Evolutionary conservation across 2,797 vertebrate species (phyloP), one percentile per base, ranked within the genome.

Genomic region (Florisuga fusca): DNA sequence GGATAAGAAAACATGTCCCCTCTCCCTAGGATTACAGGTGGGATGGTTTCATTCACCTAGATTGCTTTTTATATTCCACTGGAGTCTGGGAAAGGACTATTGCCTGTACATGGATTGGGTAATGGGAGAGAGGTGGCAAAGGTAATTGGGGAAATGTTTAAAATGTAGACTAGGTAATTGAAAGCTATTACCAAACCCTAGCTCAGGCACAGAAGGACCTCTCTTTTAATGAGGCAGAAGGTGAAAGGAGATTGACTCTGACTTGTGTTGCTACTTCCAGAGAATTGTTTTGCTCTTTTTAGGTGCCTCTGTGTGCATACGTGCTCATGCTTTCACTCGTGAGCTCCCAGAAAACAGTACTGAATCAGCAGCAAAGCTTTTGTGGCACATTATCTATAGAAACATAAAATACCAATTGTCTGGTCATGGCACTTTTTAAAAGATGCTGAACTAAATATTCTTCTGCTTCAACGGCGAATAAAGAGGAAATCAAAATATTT

Each of bases 91-190:
- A 18, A 79, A 79, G 87, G 55, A 29, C 4, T 46, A 1, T 5
- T 72, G 81, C 53, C 61, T 36, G 22, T 15, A 0, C 5, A 57
- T 62, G 0, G 21, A 21, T 29, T 26, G 53, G 15, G 29, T 48
- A 62, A 91, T 4, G 10, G 64, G 57, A 51, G 69, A 87, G 88
- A 92, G 50, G 55, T 77, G 77, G 57, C 36, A 9, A 41, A 89
- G 72, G 84, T 72, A 88, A 95, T 67, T 86, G 92, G 81, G 75
- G 87, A 78, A 87, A 66, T 27, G 80, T 90, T 96, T 93, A 96
- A 94, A 93, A 82, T 72, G 48, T 48, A 31, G 55, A 13, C 10
- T 3, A 11, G 38, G 76, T 93, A 94, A 95, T 93, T 94, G 90
- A 74, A 87, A 96, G 91, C 31, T 75, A 77, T 88, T 62, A 8